Evolutionary conservation across 2,888 invertebrate species (phyloP), one percentile per base, ranked within the genome.

Genomic region (Philonicus albiceps): DNA sequence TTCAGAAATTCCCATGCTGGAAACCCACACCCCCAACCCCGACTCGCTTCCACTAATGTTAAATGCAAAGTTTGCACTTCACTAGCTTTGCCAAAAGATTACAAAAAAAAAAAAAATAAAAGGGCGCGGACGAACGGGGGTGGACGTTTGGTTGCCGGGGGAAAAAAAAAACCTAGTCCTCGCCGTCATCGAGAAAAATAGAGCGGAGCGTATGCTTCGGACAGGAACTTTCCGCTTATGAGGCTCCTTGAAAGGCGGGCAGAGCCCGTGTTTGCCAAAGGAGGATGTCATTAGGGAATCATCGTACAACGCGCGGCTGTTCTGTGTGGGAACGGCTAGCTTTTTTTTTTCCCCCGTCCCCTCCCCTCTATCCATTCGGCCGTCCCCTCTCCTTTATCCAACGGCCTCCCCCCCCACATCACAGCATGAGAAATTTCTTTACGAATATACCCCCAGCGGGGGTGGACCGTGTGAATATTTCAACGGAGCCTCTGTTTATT

Each of bases 31-130:
- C 64, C 37, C 11, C 55, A n/a, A 5, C 49, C 80, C 37, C 19
- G 40, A 43, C 27, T 37, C 72, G 72, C 84, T 64, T 81, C 73
- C 73, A 73, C 73, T 84, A 73, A 84, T 84, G 73, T 73, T 84
- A 84, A 84, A 84, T 84, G 84, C 84, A 84, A 84, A 84, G 84
- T 84, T 84, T 84, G 84, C 73, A 84, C 84, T 84, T 73, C 84
- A 84, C 84, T 84, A 84, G 73, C 73, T 84, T 84, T 40, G 73
- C 84, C 72, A 73, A 73, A 84, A 84, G 84, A 84, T 84, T 84
- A 84, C 84, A 73, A 84, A 43, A 84, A 84, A 40, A 16, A 73
- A 73, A 30, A 22, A 84, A 84, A 40, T 27, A 73, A 73, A 30
- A 22, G 27, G 64, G 64, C 55, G 22, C 22, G 22, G 55, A 8